These are phyloP conservation scores for Drosophila antonietae DNA, from an alignment of 2,888 invertebrate genomes.

Conservation along the genomic window DNA sequence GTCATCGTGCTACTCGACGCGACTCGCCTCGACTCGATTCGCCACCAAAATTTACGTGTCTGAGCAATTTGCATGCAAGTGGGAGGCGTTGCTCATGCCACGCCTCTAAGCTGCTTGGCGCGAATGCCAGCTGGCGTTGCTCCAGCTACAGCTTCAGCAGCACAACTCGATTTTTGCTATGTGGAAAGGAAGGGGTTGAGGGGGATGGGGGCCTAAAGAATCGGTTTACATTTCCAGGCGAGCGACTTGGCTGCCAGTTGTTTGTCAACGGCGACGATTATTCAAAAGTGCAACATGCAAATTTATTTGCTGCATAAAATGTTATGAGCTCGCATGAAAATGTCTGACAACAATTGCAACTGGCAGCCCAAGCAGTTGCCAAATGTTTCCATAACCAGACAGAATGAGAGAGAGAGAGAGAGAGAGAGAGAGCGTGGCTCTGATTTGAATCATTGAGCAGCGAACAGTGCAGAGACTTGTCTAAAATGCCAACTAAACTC, in stretches of 20 bases:
- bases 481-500: background rate
- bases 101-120: constrained; percentile 29
- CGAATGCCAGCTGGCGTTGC: constrained; percentile 65
- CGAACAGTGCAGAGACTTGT: background rate
- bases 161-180: constrained; percentile 23
- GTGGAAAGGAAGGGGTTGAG: background rate
- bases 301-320: constrained; percentile 78
- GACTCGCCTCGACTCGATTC: constrained; percentile 5
- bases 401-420: too few species aligned
- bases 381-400: constrained; percentile 26
- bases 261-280: constrained; percentile 78
- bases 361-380: constrained; percentile 60
- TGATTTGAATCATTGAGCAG: constrained; percentile 26
- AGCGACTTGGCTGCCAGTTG: constrained; percentile 76
- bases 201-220: background rate
- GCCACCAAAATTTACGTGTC: constrained; percentile 77
- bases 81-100: constrained; percentile 44
- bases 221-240: constrained; percentile 58
- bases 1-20: constrained; percentile 41
- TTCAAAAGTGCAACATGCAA: constrained; percentile 80
- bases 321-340: constrained; percentile 80
- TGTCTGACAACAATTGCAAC: constrained; percentile 75
- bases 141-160: constrained; percentile 22
- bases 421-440: background rate
- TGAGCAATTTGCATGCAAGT: constrained; percentile 65